These are phyloP conservation scores for Lamprologus sp. DNA, from an alignment of 2,113 vertebrate species.

Conservation along the genomic window DNA sequence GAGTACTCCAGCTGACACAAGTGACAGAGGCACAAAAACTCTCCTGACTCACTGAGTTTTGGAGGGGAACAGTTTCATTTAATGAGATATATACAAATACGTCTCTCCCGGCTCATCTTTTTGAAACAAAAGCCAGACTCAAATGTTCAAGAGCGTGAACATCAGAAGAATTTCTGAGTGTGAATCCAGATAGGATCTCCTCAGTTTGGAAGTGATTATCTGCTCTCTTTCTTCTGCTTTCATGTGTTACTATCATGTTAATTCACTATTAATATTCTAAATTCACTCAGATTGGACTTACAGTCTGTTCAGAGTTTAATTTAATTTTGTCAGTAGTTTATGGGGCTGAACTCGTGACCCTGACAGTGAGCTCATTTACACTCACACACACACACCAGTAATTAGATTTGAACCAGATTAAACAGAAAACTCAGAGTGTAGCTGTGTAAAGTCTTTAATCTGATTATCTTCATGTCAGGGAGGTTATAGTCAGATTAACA, in stretches of 20 bases:
- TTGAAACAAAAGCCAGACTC: not conserved
- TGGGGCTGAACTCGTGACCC: slow-evolving; percentile 23
- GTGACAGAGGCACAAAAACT: not conserved
- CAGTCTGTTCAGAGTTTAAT: slow-evolving; percentile 26
- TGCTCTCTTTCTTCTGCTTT: slow-evolving; percentile 7
- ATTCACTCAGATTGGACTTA: slow-evolving; percentile 25
- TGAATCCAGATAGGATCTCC: slow-evolving; percentile 12
- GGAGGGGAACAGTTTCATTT: not conserved
- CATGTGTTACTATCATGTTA: slow-evolving; percentile 54
- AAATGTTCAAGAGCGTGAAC: not conserved
- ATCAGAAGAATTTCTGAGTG: slow-evolving; percentile 10
- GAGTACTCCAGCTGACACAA: not conserved
- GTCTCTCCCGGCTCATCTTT: not conserved
- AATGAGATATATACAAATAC: not conserved
- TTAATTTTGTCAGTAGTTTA: slow-evolving; percentile 31
- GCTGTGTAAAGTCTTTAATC: slow-evolving; percentile 27
- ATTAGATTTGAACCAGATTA: slow-evolving; percentile 38
- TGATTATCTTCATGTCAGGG: slow-evolving; percentile 25
- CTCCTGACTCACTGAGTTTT: not conserved
- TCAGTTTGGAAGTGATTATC: slow-evolving; percentile 7
- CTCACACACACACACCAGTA: not conserved
- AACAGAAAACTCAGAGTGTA: not conserved
- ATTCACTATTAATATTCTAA: slow-evolving; percentile 37
- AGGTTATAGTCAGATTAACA: slow-evolving; percentile 40
- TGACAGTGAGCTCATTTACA: not conserved